Conservation (phyloP, 2,797 vertebrate species). For the Dermochelys coriacea region DNA sequence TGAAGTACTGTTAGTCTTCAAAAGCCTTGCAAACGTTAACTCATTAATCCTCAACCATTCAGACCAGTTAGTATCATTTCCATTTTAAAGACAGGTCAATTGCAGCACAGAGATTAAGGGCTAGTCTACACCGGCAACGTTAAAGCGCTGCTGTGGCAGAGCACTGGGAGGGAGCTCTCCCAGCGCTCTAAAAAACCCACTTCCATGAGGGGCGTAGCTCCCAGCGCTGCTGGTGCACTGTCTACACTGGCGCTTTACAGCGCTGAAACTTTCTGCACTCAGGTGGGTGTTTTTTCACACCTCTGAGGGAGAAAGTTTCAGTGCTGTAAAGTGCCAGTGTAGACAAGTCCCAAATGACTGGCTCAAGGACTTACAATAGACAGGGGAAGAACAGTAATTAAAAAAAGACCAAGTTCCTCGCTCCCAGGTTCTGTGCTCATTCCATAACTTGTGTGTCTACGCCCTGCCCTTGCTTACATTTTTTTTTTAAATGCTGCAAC, state of each 20-base stretch:
- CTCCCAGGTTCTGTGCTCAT: background rate
- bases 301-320: background rate
- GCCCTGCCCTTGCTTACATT: rapidly evolving
- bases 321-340: background rate
- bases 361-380: background rate
- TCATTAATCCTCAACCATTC: background rate
- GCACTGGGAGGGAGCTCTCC: too few species aligned
- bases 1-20: rapidly evolving
- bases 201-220: too few species aligned
- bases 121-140: too few species aligned
- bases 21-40: background rate
- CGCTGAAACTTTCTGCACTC: too few species aligned
- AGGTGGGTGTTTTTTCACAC: too few species aligned
- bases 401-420: rapidly evolving
- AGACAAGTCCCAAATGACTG: background rate
- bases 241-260: too few species aligned
- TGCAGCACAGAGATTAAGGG: too few species aligned
- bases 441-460: rapidly evolving
- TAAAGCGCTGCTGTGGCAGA: too few species aligned
- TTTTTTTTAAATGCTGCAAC: background rate
- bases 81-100: rapidly evolving
- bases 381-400: background rate
- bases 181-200: too few species aligned
- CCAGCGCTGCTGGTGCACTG: too few species aligned
- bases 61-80: rapidly evolving